These are phyloP conservation scores for Alentia gelatinosa DNA, from an alignment of 2,888 invertebrate genomes.

Conservation along the genomic window DNA sequence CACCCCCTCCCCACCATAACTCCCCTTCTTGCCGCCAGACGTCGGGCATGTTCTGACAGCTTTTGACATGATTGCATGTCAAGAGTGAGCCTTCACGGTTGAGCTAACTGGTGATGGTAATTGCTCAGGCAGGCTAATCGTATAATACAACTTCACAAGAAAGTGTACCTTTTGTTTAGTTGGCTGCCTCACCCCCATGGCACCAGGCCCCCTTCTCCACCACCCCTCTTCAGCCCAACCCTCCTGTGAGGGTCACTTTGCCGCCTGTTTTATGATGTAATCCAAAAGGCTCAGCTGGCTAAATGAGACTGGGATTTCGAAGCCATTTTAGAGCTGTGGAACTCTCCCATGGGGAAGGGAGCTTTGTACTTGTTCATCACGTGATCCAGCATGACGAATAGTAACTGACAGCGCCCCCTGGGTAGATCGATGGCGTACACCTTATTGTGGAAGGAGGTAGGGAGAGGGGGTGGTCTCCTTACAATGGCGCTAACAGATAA, in stretches of 20 bases:
- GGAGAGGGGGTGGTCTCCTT: not conserved
- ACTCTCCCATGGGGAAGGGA: slow-evolving; percentile 28
- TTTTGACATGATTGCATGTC: slow-evolving; percentile 47
- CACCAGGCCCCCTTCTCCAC: not conserved
- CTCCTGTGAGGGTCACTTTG: slow-evolving; percentile 9
- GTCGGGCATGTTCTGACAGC: slow-evolving; percentile 38
- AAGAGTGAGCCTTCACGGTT: not conserved
- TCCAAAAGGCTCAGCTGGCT: slow-evolving; percentile 37
- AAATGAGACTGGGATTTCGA: slow-evolving; percentile 29
- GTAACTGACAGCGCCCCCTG: not conserved
- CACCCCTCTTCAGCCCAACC: not conserved
- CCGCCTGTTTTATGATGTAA: slow-evolving; percentile 44
- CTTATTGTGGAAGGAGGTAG: not conserved
- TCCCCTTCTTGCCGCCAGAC: not conserved
- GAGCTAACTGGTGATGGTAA: not conserved
- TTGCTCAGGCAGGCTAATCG: slow-evolving; percentile 22
- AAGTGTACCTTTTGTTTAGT: slow-evolving; percentile 43
- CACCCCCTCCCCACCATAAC: not conserved
- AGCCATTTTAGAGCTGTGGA: slow-evolving; percentile 22
- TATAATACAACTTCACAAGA: slow-evolving; percentile 54
- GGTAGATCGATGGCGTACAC: slow-evolving; percentile 29
- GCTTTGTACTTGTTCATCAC: slow-evolving; percentile 42
- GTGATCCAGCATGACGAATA: slow-evolving; percentile 40
- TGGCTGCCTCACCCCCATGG: not conserved
- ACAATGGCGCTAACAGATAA: not conserved